phyloP scores from a whole-genome alignment of 2,797 vertebrate genomes.

The Ibycter americanus region DNA sequence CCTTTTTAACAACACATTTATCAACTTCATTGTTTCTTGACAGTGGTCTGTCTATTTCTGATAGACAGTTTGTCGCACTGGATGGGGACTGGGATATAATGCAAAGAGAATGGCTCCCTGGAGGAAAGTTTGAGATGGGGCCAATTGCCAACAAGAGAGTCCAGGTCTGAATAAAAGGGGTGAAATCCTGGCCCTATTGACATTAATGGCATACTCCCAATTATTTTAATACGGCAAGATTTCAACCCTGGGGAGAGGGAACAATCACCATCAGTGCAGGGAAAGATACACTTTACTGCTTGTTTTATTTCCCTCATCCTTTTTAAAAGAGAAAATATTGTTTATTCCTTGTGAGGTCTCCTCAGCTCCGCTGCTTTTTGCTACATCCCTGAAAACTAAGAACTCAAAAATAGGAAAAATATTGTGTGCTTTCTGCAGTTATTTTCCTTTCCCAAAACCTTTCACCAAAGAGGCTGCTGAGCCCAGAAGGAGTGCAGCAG shows the following conservation, averaged over 20 bases:
- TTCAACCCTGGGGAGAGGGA: neutral
- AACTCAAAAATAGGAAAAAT: neutral
- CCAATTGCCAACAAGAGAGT: neutral
- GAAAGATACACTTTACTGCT: neutral
- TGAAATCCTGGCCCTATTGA: neutral
- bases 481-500: neutral
- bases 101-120: constrained; percentile 14
- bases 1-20: neutral
- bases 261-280: neutral
- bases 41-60: neutral
- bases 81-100: neutral
- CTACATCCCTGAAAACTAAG: neutral
- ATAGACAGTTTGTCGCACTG: neutral
- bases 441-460: neutral
- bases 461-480: neutral
- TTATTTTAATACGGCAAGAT: constrained; percentile 31
- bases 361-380: neutral
- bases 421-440: neutral
- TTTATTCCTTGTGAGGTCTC: neutral
- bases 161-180: constrained; percentile 12
- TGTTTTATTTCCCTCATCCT: neutral
- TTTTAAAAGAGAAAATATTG: neutral
- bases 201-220: neutral
- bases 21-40: neutral
- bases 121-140: constrained; percentile 7